Conservation (phyloP, 2,113 vertebrate genomes). For the Otus sunia region DNA sequence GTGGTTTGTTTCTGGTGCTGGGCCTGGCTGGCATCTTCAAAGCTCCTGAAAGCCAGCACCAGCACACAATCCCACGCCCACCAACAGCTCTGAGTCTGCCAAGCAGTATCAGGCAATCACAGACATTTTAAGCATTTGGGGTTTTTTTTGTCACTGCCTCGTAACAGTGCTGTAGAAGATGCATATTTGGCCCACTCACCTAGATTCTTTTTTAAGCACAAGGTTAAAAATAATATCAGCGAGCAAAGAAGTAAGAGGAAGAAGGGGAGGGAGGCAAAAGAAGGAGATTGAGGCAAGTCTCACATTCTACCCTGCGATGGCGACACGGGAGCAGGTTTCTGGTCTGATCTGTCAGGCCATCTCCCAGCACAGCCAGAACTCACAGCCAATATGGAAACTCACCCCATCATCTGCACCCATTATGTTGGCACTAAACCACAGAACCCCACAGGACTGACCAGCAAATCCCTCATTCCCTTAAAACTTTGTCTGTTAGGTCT, state of each 20-base stretch:
- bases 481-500: not conserved
- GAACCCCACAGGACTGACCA: not conserved
- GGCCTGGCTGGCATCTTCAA: not conserved
- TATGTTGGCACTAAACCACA: not conserved
- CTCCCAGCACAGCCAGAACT: not conserved
- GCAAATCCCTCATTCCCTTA: rapidly evolving
- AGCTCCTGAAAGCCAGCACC: not conserved
- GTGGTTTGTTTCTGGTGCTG: not conserved
- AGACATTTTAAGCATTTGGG: not conserved
- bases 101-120: not conserved
- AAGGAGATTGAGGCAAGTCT: not conserved
- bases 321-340: not conserved
- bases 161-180: not conserved
- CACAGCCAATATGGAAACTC: not conserved
- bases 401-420: too few relatives aligned
- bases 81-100: not conserved
- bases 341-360: not conserved
- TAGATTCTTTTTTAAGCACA: not conserved
- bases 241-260: not conserved
- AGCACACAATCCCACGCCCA: not conserved
- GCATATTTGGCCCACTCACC: not conserved
- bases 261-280: not conserved
- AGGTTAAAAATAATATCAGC: not conserved
- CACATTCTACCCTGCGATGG: not conserved
- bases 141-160: not conserved